A percentile compares a stretch with the other conserved stretches of the same genome.
Conservation (phyloP, 2,888 invertebrate species). For the Agrenia bidenticulata region DNA sequence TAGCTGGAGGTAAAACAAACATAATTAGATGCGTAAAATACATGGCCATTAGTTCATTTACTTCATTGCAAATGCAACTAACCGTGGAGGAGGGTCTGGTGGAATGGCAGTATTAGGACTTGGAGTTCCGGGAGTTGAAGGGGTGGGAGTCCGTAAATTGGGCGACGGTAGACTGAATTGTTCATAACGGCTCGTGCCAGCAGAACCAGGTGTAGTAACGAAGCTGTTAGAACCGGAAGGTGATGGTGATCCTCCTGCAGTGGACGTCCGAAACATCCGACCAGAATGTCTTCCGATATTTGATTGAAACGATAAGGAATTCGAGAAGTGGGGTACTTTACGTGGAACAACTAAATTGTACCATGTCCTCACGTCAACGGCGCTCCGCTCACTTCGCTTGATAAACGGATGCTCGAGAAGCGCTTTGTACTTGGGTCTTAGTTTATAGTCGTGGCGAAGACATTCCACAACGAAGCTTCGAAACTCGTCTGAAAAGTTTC, state of each 20-base stretch:
- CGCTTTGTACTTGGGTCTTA: conserved; percentile 90
- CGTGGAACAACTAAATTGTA: conserved; percentile 59
- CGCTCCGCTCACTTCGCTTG: conserved; percentile 69
- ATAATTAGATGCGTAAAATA: too few relatives aligned
- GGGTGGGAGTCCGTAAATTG: conserved; percentile 34
- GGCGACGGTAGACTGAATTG: conserved; percentile 45
- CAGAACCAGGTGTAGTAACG: conserved; percentile 48
- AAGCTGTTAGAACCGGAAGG: conserved; percentile 31
- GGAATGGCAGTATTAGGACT: conserved; percentile 48
- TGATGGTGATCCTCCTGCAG: conserved; percentile 32
- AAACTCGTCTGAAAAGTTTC: conserved; percentile 80
- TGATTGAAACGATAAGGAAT: conserved; percentile 43
- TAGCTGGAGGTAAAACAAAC: too few relatives aligned
- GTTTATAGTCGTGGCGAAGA: conserved; percentile 88
- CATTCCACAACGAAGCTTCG: conserved; percentile 87
- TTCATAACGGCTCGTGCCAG: conserved; percentile 47
- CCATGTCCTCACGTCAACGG: conserved; percentile 76
- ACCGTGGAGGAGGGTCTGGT: conserved; percentile 53
- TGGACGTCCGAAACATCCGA: conserved; percentile 37
- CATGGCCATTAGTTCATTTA: too few relatives aligned
- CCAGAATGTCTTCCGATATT: conserved; percentile 35
- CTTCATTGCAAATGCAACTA: conserved; percentile 10
- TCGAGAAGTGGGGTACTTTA: conserved; percentile 34
- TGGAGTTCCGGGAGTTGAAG: conserved; percentile 51
- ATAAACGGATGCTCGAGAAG: conserved; percentile 87